Evolutionary conservation across 1,140 invertebrate species (phyloP), one percentile per base, ranked within the genome.

Genomic region (Epicauta chinensis): DNA sequence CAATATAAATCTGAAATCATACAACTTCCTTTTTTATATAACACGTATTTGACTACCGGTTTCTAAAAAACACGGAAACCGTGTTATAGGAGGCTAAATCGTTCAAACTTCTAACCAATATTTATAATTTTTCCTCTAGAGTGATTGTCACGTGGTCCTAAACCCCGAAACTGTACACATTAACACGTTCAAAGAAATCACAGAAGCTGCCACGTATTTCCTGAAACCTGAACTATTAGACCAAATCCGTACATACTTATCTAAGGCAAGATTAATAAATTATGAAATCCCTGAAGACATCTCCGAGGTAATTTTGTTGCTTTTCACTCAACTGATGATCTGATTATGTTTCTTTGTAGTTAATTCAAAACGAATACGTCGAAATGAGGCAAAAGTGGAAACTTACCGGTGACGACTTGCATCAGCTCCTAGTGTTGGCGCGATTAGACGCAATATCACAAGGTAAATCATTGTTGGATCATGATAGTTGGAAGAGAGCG

Each of bases 291-390:
- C 76, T 54, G 75, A 81, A 9, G 81, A 86, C 30, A 75, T 87
- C 44, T 76, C 82, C 39, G 74, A 82, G 69, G 80, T 82, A 70
- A 65, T 49, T 67, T 16, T 49, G 32, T 15, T 40, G 16, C 39
- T 29, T 35, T 56, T 53, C 1, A 23, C 4, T 7, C 4, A 23
- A 23, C 7, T 2, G 1, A 23, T 23, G 12, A 32, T 5, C 52
- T 58, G 30, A 53, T 43, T 45, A 46, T 14, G n/a, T n/a, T n/a
- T n/a, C n/a, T n/a, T 60, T 73, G 74, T 23, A 91, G 83, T 73
- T 81, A 55, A 83, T 93, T 16, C 84, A 93, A 75, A 78, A 89
- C 34, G 88, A 93, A 69, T 92, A 93, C 72, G 86, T 93, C 17
- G 70, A 81, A 42, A 78, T 86, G 75, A 76, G 83, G 9, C 75